These are phyloP conservation scores for Tenebrosternarchus preto DNA, from an alignment of 2,113 vertebrate genomes.

Conservation along the genomic window DNA sequence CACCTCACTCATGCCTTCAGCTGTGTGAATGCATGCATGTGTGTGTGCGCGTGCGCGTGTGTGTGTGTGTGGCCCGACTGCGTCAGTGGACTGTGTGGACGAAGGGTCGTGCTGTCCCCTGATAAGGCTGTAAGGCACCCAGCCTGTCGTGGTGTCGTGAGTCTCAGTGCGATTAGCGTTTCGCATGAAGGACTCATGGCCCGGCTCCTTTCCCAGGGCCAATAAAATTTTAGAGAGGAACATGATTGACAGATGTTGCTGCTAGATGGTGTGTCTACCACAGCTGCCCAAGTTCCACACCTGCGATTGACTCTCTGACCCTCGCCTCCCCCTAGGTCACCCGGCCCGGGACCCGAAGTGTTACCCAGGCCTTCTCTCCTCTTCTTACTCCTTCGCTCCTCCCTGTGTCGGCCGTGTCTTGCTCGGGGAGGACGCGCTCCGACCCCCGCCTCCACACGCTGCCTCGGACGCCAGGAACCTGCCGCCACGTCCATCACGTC, in stretches of 20 bases:
- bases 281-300: slow-evolving; percentile 54
- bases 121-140: slow-evolving; percentile 66
- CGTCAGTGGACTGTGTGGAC: neutral
- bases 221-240: slow-evolving; percentile 58
- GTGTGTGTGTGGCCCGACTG: slow-evolving; percentile 10
- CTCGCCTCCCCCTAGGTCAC: slow-evolving; percentile 60
- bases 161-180: slow-evolving; percentile 52
- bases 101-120: slow-evolving; percentile 63
- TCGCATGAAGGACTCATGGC: slow-evolving; percentile 14
- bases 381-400: slow-evolving; percentile 37
- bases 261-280: slow-evolving; percentile 55
- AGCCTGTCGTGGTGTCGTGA: slow-evolving; percentile 43
- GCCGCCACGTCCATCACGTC: slow-evolving; percentile 76
- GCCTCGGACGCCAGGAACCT: slow-evolving; percentile 68
- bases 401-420: slow-evolving; percentile 18
- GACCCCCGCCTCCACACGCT: slow-evolving; percentile 31
- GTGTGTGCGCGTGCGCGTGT: neutral
- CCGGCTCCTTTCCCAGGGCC: slow-evolving; percentile 54
- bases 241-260: slow-evolving; percentile 59
- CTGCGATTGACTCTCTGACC: slow-evolving; percentile 58
- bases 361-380: slow-evolving; percentile 11
- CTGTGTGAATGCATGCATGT: slow-evolving; percentile 33
- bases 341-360: slow-evolving; percentile 47
- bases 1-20: slow-evolving; percentile 56
- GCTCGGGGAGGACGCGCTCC: slow-evolving; percentile 29